Evolutionary conservation across 2,888 invertebrate species (phyloP), one percentile per base, ranked within the genome.

Genomic region (Leptothorax acervorum): DNA sequence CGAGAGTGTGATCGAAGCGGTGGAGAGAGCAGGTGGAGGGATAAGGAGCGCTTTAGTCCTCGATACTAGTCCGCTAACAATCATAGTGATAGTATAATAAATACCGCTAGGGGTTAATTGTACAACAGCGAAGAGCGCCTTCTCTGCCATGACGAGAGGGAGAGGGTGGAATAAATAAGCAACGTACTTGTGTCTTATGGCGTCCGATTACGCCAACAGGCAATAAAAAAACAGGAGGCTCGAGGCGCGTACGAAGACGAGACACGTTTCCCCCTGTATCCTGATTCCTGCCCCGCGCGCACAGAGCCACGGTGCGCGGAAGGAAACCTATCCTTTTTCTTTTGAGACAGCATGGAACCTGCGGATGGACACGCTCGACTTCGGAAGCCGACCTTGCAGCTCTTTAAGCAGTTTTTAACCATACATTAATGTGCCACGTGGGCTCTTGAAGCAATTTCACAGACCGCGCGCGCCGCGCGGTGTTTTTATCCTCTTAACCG

Each of bases 131-230:
- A 71, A 31, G 68, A 63, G 73, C 74, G 66, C 28, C 71, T 86
- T 70, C 53, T 51, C 60, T 53, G 70, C 11, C 65, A 28, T 9
- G 78, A 68, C 35, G 62, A 79, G 45, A 15, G 84, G 42, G 65
- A 78, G 42, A 45, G 60, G 83, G 82, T 81, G 84, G 83, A 85
- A 86, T 85, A 81, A 87, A 87, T 86, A 89, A 87, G 87, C 86
- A 90, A 91, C 89, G 87, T 87, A 88, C 83, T 81, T 87, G 92
- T 92, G 91, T 91, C 92, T 90, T 92, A 91, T 85, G 89, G 87
- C 89, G 84, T 90, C 65, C 85, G 82, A 83, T 79, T 85, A 74
- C 89, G 88, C 81, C 88, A 60, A 81, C 71, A 86, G 89, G 91
- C 91, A 91, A 92, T 91, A 92, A 92, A 85, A 68, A 35, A 35